phyloP scores from a whole-genome alignment of 2,113 vertebrate species.

The Ahaetulla prasina region DNA sequence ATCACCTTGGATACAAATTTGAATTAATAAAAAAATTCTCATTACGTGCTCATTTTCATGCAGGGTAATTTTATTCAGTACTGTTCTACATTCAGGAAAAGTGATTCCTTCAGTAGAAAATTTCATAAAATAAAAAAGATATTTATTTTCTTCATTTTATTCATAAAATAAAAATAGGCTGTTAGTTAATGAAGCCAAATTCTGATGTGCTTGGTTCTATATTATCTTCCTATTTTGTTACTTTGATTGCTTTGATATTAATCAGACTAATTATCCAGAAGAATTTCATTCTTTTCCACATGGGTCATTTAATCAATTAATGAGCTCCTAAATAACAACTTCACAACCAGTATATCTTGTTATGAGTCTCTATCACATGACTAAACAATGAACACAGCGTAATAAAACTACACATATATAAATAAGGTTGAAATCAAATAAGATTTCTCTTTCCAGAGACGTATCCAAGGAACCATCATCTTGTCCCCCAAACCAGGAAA shows the following conservation, averaged over 20 bases:
- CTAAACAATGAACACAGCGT: not conserved
- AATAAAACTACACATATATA: not conserved
- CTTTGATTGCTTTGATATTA: conserved; percentile 24
- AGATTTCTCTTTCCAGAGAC: not conserved
- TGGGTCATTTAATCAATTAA: conserved; percentile 7
- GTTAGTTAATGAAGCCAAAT: not conserved
- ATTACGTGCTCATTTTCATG: not conserved
- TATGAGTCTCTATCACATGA: not conserved
- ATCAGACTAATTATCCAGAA: conserved; percentile 10
- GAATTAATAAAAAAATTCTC: not conserved
- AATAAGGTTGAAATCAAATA: not conserved
- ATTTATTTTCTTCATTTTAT: not conserved
- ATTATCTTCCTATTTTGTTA: conserved; percentile 7
- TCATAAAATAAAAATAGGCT: not conserved
- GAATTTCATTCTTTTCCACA: not conserved
- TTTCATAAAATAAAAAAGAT: not conserved
- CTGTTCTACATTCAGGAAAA: not conserved
- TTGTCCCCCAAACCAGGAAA: not conserved
- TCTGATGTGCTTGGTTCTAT: not conserved
- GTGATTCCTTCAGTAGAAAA: not conserved
- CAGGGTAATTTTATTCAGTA: not conserved
- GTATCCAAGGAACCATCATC: not conserved
- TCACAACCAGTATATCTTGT: not conserved
- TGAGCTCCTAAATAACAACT: not conserved
- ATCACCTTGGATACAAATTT: not conserved